Percentiles rank a stretch among this genome's conserved stretches.
phyloP scores from a whole-genome alignment of 2,888 invertebrate genomes.

The Linyphia triangularis region DNA sequence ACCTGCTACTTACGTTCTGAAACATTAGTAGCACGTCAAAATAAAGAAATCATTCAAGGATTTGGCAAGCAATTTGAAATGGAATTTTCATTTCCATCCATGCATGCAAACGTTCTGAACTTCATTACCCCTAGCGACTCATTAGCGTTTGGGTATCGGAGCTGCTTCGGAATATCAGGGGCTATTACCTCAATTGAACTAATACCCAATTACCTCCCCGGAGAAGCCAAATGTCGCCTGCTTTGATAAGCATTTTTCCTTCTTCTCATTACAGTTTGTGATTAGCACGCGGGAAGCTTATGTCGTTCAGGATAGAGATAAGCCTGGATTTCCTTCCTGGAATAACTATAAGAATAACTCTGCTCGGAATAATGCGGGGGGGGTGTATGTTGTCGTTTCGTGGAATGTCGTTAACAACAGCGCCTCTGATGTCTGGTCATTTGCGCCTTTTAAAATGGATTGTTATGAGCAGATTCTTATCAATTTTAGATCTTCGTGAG shows the following conservation, averaged over 20 bases:
- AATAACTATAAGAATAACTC: not conserved
- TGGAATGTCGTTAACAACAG: slow-evolving; percentile 17
- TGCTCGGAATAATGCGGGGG: not conserved
- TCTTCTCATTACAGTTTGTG: slow-evolving; percentile 38
- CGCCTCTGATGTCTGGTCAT: not conserved
- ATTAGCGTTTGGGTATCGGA: slow-evolving; percentile 4
- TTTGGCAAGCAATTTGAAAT: not conserved
- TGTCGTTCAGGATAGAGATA: not conserved
- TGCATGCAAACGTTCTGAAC: slow-evolving; percentile 19
- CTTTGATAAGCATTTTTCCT: slow-evolving; percentile 39
- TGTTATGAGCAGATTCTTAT: slow-evolving; percentile 14
- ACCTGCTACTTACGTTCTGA: no score
- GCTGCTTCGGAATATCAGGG: not conserved
- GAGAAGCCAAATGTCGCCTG: slow-evolving; percentile 28
- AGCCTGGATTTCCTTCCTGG: slow-evolving; percentile 2
- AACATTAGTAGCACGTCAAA: no score
- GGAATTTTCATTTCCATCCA: not conserved
- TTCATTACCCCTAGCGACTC: slow-evolving; percentile 33
- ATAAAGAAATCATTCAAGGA: no score
- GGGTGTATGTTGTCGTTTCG: not conserved
- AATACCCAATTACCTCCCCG: slow-evolving; percentile 36
- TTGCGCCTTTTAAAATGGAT: slow-evolving; percentile 11
- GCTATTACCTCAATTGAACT: slow-evolving; percentile 31
- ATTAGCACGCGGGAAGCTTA: not conserved
- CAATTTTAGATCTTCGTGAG: not conserved